Base-by-base conservation (phyloP, 2,888 invertebrate species). In the Sphecodes monilicornis region DNA sequence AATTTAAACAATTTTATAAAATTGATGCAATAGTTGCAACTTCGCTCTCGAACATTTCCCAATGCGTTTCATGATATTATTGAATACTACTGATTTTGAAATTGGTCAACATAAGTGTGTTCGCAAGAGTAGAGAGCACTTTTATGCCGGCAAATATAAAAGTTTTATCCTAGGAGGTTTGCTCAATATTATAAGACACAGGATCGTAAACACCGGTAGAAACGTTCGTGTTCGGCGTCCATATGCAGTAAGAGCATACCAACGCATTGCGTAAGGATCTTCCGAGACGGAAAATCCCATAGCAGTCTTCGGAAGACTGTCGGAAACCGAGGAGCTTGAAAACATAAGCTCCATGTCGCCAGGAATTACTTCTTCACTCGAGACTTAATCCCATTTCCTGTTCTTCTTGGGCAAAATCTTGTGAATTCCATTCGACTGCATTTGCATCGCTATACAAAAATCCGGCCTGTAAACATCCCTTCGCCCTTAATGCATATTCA, bases 341-440 rank as follows among this genome's bases (percentile, higher is more conserved):
- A 82, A 82, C 82, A 77, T 86, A 86, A 86, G 79, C 80, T 82
- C 78, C 60, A 75, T 77, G 85, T 85, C 86, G 82, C 80, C 77
- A 76, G 82, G 82, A 86, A 86, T 86, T 86, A 86, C 86, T 86
- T 73, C 74, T 79, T 86, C 78, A 74, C 72, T 76, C 79, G 75
- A 81, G 60, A 74, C 78, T 68, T 74, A 69, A 69, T 79, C 78
- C 78, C 73, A 82, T 84, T 84, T 74, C 57, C 75, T 73, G 84
- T 78, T 82, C 80, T 70, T 78, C 75, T 76, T 69, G 26, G 16
- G 13, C n/a, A 3, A 41, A 41, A 41, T 69, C 26, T 69, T 26
- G 4, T 26, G 69, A 69, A 69, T 41, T 69, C 41, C 16, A 41
- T 41, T 41, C 69, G 13, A 18, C 69, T 26, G 26, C 26, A 41